A percentile compares a stretch with the other conserved stretches of the same genome.
Conservation (phyloP, 1,140 invertebrate species). For the Leptinotarsa defecta region DNA sequence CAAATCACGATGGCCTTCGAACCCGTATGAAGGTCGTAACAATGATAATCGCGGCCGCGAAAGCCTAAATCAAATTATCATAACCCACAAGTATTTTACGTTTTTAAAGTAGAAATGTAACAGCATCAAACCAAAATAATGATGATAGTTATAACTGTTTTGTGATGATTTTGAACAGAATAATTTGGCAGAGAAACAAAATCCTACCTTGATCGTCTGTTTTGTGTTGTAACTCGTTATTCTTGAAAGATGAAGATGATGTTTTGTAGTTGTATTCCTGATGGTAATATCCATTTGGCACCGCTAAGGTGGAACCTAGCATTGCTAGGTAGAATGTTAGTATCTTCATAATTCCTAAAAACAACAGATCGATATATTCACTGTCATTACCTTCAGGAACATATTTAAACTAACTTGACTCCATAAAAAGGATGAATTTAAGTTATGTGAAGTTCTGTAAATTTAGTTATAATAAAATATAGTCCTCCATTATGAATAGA, state of each 20-base stretch:
- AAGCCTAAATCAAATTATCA: no score
- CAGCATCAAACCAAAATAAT: no score
- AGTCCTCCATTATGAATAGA: no score
- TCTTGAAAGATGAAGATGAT: slow-evolving; percentile 50
- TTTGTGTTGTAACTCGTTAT: slow-evolving; percentile 53
- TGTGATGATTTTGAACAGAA: background rate
- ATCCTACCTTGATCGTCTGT: slow-evolving; percentile 48
- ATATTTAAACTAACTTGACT: background rate
- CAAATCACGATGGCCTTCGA: no score
- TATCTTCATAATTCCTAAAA: slow-evolving; percentile 11
- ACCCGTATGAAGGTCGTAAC: no score
- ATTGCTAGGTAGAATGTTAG: slow-evolving; percentile 13
- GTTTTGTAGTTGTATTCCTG: slow-evolving; percentile 53
- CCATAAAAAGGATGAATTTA: no score
- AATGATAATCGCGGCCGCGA: no score
- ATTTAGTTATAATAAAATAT: no score
- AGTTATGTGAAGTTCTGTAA: no score
- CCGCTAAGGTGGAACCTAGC: slow-evolving; percentile 24
- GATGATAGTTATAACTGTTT: no score
- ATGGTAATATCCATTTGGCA: slow-evolving; percentile 50
- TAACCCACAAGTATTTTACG: no score
- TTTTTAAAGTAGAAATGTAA: no score
- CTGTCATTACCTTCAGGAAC: background rate
- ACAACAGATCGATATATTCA: background rate
- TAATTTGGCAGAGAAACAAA: background rate